Percentiles rank a stretch among this genome's conserved stretches.
Evolutionary conservation across 2,888 invertebrate species (phyloP).

Genomic region (Calliopum simillimum): DNA sequence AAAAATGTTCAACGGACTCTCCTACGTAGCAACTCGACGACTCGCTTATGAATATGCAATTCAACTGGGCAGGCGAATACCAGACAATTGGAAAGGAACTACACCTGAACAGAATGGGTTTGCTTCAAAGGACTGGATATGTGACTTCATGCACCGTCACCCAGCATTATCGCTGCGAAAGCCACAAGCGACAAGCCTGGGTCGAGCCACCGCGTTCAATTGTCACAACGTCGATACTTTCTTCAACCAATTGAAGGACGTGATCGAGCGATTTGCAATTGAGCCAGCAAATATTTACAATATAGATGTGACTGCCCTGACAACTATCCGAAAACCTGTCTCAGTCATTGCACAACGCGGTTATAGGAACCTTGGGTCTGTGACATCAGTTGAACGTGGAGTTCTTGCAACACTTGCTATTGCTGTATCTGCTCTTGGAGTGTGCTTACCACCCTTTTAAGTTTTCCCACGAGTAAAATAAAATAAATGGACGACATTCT

Average conservation of each 20-base stretch:
- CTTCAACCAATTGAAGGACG: constrained; percentile 8
- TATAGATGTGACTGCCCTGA: constrained; percentile 6
- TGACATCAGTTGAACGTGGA: constrained; percentile 8
- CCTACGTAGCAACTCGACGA: background rate
- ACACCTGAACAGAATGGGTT: background rate
- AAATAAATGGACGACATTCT: constrained; percentile 6
- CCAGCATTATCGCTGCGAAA: constrained; percentile 5
- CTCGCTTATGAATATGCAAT: constrained; percentile 8
- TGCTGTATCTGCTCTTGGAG: constrained; percentile 8
- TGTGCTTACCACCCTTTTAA: constrained; percentile 5
- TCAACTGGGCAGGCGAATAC: constrained; percentile 8
- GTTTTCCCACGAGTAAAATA: constrained; percentile 12
- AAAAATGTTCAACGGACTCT: too few species aligned
- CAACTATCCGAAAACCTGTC: background rate
- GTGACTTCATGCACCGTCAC: constrained; percentile 4
- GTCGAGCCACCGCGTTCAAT: constrained; percentile 4
- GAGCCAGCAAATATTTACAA: constrained; percentile 4
- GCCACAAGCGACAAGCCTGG: constrained; percentile 8
- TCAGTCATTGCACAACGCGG: constrained; percentile 2
- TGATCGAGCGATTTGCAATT: constrained; percentile 2
- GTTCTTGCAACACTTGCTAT: constrained; percentile 4
- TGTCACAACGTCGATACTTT: too few species aligned
- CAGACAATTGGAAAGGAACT: constrained; percentile 8
- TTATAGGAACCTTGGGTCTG: constrained; percentile 1
- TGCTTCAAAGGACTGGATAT: constrained; percentile 1